phyloP scores from a whole-genome alignment of 2,113 vertebrate species.

The Buteo buteo region DNA sequence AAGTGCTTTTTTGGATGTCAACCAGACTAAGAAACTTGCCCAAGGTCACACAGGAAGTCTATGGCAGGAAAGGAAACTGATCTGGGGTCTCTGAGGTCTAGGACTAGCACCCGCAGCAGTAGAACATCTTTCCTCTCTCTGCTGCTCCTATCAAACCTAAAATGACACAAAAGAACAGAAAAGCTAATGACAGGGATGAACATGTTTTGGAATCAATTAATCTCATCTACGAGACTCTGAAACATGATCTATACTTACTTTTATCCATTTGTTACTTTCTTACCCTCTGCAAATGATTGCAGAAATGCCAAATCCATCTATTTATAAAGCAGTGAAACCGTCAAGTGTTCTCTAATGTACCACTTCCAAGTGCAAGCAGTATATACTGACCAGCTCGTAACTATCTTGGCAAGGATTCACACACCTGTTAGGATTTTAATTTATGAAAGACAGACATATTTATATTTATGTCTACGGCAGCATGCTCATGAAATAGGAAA shows the following conservation, averaged over 20 bases:
- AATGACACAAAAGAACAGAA: neutral
- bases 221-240: neutral
- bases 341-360: constrained; percentile 40
- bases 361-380: constrained; percentile 34
- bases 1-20: constrained; percentile 51
- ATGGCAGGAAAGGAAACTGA: neutral
- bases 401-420: constrained; percentile 60
- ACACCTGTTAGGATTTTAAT: constrained; percentile 67
- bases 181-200: neutral
- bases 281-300: constrained; percentile 38
- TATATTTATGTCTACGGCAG: constrained; percentile 58
- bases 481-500: constrained; percentile 50
- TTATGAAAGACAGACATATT: constrained; percentile 65
- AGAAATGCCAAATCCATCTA: constrained; percentile 64
- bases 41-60: neutral
- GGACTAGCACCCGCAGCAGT: neutral
- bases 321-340: constrained; percentile 61
- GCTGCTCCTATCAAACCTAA: neutral
- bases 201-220: neutral
- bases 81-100: neutral
- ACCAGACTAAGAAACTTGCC: neutral
- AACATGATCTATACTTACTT: neutral
- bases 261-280: constrained; percentile 18
- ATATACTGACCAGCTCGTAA: constrained; percentile 45
- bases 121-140: neutral